A percentile compares a stretch with the other conserved stretches of the same genome.
These are phyloP conservation scores for Luscinia luscinia DNA, from an alignment of 2,797 vertebrate genomes.

Conservation along the genomic window DNA sequence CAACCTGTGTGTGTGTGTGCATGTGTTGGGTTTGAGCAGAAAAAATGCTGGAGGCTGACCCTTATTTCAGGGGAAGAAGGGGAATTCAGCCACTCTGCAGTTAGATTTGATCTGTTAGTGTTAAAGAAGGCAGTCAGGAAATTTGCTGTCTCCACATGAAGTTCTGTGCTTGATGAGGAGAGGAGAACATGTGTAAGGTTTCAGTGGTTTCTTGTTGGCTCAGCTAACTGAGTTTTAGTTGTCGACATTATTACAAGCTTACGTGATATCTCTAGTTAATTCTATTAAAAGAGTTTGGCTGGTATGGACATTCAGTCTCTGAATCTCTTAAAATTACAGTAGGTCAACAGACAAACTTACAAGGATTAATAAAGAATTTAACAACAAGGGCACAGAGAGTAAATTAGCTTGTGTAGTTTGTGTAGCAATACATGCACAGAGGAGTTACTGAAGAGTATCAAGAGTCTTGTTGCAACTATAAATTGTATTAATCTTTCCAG, in stretches of 20 bases:
- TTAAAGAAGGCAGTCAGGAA: background rate
- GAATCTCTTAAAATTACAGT: background rate
- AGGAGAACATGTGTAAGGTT: background rate
- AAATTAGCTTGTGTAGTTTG: background rate
- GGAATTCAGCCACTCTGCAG: background rate
- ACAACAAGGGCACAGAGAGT: background rate
- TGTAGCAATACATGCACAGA: background rate
- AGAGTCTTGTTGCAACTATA: background rate
- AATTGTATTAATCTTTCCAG: background rate
- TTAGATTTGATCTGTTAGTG: background rate
- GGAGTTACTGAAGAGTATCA: background rate
- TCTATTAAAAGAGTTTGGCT: background rate
- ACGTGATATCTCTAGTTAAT: background rate
- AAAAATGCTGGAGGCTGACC: background rate
- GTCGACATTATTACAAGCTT: constrained; percentile 24
- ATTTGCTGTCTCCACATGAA: background rate
- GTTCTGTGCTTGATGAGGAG: background rate
- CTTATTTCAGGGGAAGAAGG: background rate
- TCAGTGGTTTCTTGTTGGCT: constrained; percentile 5
- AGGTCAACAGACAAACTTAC: background rate
- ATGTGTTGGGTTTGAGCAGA: background rate
- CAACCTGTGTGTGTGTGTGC: background rate
- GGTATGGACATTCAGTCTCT: background rate
- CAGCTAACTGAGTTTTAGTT: background rate
- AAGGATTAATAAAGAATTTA: background rate